Evolutionary conservation across 2,797 vertebrate species (phyloP).

Genomic region (Rhinichthys osculus): DNA sequence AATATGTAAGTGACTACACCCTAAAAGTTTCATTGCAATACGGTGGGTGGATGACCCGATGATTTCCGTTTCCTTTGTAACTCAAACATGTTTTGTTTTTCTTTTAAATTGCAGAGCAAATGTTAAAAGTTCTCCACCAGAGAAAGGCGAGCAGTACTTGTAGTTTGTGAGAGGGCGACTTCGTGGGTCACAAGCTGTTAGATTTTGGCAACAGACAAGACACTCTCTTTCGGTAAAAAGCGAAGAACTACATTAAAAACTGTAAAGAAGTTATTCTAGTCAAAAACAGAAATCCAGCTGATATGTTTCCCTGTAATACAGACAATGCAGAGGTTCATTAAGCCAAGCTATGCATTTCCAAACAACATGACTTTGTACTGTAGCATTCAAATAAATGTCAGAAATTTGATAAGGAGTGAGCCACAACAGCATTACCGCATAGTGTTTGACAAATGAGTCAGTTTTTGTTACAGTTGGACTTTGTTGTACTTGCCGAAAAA

Average conservation of each 20-base stretch:
- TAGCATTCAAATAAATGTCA: constrained; percentile 51
- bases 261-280: neutral
- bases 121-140: constrained; percentile 89
- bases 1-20: constrained; percentile 49
- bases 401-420: constrained; percentile 65
- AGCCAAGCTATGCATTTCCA: constrained; percentile 48
- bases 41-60: too few species aligned
- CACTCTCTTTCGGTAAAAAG: constrained; percentile 75
- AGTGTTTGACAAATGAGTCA: neutral
- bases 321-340: constrained; percentile 39
- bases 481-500: constrained; percentile 41
- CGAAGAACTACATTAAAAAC: constrained; percentile 62
- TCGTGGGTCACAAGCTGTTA: constrained; percentile 81
- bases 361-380: constrained; percentile 70
- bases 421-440: constrained; percentile 39
- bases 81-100: constrained; percentile 82
- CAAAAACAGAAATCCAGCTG: constrained; percentile 1
- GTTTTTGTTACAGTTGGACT: constrained; percentile 34
- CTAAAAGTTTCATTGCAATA: constrained; percentile 54
- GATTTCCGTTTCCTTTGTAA: constrained; percentile 66
- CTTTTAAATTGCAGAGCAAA: constrained; percentile 90
- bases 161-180: constrained; percentile 81
- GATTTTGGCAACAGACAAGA: constrained; percentile 79
- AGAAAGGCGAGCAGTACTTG: constrained; percentile 90
- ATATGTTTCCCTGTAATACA: constrained; percentile 53